Conservation (phyloP, 1,140 invertebrate species). For the Ostrea denselamellosa region DNA sequence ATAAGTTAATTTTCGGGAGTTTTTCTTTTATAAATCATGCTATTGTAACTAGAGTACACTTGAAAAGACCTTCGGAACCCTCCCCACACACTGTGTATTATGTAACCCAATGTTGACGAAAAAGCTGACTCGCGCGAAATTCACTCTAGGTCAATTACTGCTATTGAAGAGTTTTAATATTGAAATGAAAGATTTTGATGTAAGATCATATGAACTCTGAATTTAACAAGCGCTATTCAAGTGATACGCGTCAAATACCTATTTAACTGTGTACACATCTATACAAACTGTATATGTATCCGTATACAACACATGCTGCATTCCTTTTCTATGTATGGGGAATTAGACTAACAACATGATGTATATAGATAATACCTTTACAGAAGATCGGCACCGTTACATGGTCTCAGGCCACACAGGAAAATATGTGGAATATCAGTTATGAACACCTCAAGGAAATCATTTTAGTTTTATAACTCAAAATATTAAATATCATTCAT, state of each 20-base stretch:
- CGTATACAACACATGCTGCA: too few relatives aligned
- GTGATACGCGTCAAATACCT: too few relatives aligned
- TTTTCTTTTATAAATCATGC: background rate
- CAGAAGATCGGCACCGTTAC: too few relatives aligned
- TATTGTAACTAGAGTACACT: conserved; percentile 5
- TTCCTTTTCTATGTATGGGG: too few relatives aligned
- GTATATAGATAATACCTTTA: too few relatives aligned
- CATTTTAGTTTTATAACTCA: background rate
- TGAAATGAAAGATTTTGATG: background rate
- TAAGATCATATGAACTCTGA: background rate
- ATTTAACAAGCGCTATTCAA: too few relatives aligned
- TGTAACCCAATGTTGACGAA: conserved; percentile 1
- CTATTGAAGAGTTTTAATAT: background rate
- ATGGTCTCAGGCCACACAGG: too few relatives aligned
- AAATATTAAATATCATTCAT: background rate
- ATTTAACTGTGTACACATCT: too few relatives aligned
- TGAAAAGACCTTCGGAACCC: background rate
- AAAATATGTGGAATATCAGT: too few relatives aligned
- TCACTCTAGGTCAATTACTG: background rate
- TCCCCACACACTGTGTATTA: background rate
- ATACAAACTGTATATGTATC: too few relatives aligned
- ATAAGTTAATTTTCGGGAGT: conserved; percentile 24
- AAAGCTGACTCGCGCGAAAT: background rate
- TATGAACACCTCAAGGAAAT: background rate
- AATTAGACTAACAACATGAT: too few relatives aligned